A percentile compares a stretch with the other conserved stretches of the same genome.
These are phyloP conservation scores for Hypsopygia costalis DNA, from an alignment of 2,888 invertebrate species.

Conservation along the genomic window DNA sequence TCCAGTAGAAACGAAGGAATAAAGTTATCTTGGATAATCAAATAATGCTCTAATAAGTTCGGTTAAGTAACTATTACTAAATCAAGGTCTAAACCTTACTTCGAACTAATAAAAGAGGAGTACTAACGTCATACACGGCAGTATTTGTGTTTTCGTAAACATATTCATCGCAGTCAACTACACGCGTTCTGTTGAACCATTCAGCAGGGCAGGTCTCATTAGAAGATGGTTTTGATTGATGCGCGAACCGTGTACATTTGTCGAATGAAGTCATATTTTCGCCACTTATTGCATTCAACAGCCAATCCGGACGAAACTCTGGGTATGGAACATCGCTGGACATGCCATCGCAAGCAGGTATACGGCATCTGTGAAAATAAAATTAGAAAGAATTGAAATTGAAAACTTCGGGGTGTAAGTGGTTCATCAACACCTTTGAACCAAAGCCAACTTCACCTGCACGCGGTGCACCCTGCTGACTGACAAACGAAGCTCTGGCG, in stretches of 20 bases:
- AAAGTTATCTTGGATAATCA: no score
- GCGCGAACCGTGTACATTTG: constrained; percentile 45
- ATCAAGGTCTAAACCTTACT: no score
- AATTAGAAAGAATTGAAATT: no score
- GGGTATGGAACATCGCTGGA: constrained; percentile 24
- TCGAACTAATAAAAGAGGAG: no score
- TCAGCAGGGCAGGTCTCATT: constrained; percentile 45
- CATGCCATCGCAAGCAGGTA: constrained; percentile 51
- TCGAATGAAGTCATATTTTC: constrained; percentile 40
- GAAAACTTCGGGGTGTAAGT: no score
- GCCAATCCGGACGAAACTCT: constrained; percentile 48
- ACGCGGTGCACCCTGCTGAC: no score
- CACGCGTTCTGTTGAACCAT: constrained; percentile 42
- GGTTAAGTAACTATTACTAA: no score
- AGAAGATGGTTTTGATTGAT: constrained; percentile 20
- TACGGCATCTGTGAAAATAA: constrained; percentile 41
- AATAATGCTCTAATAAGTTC: no score
- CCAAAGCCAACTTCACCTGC: no score
- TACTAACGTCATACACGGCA: constrained; percentile 66
- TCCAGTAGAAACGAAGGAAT: no score
- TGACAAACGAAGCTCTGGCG: no score
- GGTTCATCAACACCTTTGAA: no score
- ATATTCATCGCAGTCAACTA: constrained; percentile 39
- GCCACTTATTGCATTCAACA: constrained; percentile 50
- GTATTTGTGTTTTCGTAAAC: constrained; percentile 58